A percentile compares a stretch with the other conserved stretches of the same genome.
Evolutionary conservation across 92 coral and sea anemone species (phyloP).

Genomic region (Porites lobata): DNA sequence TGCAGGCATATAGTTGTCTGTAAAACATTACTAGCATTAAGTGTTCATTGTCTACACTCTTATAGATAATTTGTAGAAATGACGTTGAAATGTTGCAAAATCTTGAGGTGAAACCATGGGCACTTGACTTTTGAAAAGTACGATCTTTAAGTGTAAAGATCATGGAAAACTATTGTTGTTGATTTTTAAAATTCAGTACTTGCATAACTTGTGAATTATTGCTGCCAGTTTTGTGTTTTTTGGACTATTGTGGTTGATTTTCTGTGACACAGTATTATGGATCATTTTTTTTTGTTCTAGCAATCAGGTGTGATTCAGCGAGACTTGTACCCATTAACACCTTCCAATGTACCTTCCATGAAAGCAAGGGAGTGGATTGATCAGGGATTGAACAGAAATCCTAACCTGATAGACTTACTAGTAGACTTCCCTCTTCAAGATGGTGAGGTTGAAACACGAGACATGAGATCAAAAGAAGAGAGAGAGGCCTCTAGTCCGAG

Average conservation of each 20-base stretch:
- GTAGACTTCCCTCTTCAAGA: slow-evolving; percentile 57
- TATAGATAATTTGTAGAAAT: no score
- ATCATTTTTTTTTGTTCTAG: slow-evolving; percentile 20
- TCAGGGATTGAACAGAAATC: slow-evolving; percentile 74
- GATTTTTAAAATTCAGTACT: no score
- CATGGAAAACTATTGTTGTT: no score
- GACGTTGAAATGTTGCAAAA: no score
- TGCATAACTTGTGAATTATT: no score
- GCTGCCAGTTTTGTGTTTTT: neutral
- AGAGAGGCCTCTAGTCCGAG: slow-evolving; percentile 11
- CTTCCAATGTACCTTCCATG: slow-evolving; percentile 88
- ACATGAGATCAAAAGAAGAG: slow-evolving; percentile 38
- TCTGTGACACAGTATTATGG: neutral
- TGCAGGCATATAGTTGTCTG: no score
- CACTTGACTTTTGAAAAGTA: no score
- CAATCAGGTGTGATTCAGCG: slow-evolving; percentile 85
- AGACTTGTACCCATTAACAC: slow-evolving; percentile 89
- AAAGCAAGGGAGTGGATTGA: slow-evolving; percentile 92
- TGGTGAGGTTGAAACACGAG: slow-evolving; percentile 43
- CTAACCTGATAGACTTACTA: slow-evolving; percentile 74
- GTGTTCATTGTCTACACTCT: no score
- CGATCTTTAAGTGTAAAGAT: no score
- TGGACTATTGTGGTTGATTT: neutral
- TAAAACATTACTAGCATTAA: no score
- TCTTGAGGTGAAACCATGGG: no score